Base-by-base conservation (phyloP, 2,113 vertebrate species). In the Sigmodon hispidus region DNA sequence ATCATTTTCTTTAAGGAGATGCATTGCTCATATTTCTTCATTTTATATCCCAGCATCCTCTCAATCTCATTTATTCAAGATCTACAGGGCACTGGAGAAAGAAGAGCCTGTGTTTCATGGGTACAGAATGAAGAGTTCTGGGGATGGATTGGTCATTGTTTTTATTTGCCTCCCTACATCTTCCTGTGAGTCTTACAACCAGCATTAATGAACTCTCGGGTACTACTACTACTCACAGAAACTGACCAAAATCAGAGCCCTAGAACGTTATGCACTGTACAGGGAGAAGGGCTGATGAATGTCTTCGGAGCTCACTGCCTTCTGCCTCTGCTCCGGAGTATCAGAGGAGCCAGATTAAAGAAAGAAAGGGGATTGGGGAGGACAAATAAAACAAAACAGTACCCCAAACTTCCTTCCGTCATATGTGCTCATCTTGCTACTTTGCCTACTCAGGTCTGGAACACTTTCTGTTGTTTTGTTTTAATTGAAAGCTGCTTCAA, bases 401-500 rank as follows among this genome's bases (percentile, higher is more conserved):
- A 50, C 77, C 36, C 7, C 13, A 61, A 45, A 43, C 13, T 4
- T 43, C 75, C n/a, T 24, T 24, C 70, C 87, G 16, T 5, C 31
- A 16, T 5, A 11, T 13, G 1, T 5, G 7, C 31, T 34, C 34
- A 34, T 67, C 26, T 67, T 40, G 29, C 22, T 63, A 88, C 63
- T 52, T n/a, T 7, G 8, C 26, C 67, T 21, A 9, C 34, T 89
- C 4, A 4, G 75, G 69, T 75, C 52, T 55, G 50, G 5, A 11
- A 24, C 16, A 29, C 45, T 61, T 83, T 59, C 24, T 55, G 81
- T 8, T 75, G 26, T 55, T 45, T 72, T 61, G 13, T 76, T 92
- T 91, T n/a, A 94, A 87, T 31, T 84, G 59, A 94, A 95, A 90
- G 59, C 24, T 70, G 87, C 11, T 76, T 85, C 80, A 22, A 65